phyloP scores from a whole-genome alignment of 2,888 invertebrate genomes.

The Hydropsyche betteni region DNA sequence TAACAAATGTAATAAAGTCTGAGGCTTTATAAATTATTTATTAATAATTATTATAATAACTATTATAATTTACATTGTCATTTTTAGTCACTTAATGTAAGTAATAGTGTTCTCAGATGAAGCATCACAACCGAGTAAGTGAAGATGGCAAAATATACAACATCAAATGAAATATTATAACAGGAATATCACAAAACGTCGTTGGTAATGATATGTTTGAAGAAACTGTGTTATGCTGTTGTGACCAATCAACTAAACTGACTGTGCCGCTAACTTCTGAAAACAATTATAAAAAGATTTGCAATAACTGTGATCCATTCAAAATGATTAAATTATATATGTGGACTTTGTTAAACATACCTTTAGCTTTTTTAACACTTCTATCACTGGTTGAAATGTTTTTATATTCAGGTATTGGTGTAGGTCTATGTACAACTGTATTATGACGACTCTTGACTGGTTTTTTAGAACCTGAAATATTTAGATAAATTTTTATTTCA shows the following conservation, averaged over 20 bases:
- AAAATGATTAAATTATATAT: slow-evolving; percentile 16
- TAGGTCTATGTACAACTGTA: slow-evolving; percentile 45
- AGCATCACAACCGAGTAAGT: slow-evolving; percentile 48
- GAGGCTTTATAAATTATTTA: slow-evolving; percentile 35
- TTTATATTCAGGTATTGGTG: slow-evolving; percentile 46
- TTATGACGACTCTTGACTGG: slow-evolving; percentile 50
- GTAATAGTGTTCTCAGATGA: slow-evolving; percentile 21
- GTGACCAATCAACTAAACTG: slow-evolving; percentile 48
- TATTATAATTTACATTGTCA: slow-evolving; percentile 27
- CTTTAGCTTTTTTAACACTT: slow-evolving; percentile 46
- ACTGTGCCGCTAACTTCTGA: slow-evolving; percentile 49
- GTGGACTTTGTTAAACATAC: slow-evolving; percentile 14
- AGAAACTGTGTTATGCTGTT: slow-evolving; percentile 47
- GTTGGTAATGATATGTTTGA: slow-evolving; percentile 40
- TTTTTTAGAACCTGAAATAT: slow-evolving; percentile 48
- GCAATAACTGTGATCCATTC: not conserved
- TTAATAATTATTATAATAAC: slow-evolving; percentile 25
- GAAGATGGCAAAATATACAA: slow-evolving; percentile 38
- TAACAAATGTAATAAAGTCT: too few relatives aligned
- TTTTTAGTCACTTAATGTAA: slow-evolving; percentile 1
- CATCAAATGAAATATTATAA: slow-evolving; percentile 38
- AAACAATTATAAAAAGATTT: slow-evolving; percentile 22
- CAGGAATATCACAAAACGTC: slow-evolving; percentile 43
- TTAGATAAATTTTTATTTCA: too few relatives aligned
- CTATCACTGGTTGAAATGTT: slow-evolving; percentile 46